Percentiles rank a stretch among this genome's conserved stretches.
Evolutionary conservation across 2,113 vertebrate species (phyloP).

Genomic region (Laticauda colubrina): DNA sequence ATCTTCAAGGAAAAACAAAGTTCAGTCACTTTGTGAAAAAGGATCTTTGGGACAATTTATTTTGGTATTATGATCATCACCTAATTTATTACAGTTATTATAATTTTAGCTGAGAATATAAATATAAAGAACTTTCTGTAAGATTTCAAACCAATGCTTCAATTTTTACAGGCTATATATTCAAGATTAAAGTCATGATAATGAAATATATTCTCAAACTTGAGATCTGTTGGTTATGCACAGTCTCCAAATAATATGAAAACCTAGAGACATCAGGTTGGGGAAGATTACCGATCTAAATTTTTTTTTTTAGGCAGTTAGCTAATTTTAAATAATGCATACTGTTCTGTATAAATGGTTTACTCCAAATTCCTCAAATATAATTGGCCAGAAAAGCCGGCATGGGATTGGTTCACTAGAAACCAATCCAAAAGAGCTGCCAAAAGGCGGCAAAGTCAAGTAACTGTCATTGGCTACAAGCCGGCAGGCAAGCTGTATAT

Average conservation of each 20-base stretch:
- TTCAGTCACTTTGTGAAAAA: background rate
- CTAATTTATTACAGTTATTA: background rate
- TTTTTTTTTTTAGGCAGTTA: background rate
- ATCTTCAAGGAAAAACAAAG: too few species aligned
- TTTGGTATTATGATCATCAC: background rate
- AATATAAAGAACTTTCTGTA: background rate
- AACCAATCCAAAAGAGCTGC: too few species aligned
- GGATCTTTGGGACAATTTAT: background rate
- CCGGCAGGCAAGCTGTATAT: too few species aligned
- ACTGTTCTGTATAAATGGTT: too few species aligned
- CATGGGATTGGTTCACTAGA: too few species aligned
- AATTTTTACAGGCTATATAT: background rate
- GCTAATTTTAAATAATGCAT: slow-evolving; percentile 27
- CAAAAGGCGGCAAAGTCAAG: too few species aligned
- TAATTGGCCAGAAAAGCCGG: too few species aligned
- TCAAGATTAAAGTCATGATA: background rate
- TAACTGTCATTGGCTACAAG: too few species aligned
- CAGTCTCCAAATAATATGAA: background rate
- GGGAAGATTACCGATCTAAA: background rate
- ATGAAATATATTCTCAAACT: background rate
- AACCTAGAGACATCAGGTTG: background rate
- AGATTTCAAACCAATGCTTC: background rate
- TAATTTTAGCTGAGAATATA: background rate
- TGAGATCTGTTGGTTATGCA: background rate
- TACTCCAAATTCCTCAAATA: too few species aligned